Evolutionary conservation across 1,140 invertebrate genomes (phyloP).

Genomic region (Trachymyrmex septentrionalis): DNA sequence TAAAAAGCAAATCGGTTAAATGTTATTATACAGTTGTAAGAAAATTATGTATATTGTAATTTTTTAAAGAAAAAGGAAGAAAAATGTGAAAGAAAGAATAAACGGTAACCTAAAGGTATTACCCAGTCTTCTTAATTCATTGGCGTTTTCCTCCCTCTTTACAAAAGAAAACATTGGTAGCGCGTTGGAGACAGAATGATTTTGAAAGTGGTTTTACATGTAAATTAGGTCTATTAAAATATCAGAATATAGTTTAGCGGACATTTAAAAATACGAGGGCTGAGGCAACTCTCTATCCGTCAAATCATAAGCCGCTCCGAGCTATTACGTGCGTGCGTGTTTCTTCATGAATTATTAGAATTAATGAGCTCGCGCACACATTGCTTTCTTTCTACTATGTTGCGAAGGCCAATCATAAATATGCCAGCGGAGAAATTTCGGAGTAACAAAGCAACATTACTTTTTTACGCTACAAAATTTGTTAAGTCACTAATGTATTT

Average conservation of each 20-base stretch:
- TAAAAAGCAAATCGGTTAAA: not conserved
- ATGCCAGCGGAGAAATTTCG: slow-evolving; percentile 29
- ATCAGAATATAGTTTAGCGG: slow-evolving; percentile 68
- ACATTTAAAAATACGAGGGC: slow-evolving; percentile 80
- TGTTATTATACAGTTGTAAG: not conserved
- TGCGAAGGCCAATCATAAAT: slow-evolving; percentile 37
- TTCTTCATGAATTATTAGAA: slow-evolving; percentile 86
- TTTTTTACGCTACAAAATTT: slow-evolving; percentile 16
- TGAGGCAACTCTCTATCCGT: slow-evolving; percentile 64
- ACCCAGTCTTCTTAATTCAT: slow-evolving; percentile 2
- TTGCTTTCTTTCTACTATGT: slow-evolving; percentile 71
- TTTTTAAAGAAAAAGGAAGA: not conserved
- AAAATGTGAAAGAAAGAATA: not conserved
- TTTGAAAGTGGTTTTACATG: slow-evolving; percentile 81
- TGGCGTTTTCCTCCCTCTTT: not conserved
- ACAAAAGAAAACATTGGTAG: slow-evolving; percentile 8
- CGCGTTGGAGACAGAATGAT: slow-evolving; percentile 58
- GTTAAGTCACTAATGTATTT: slow-evolving; percentile 13
- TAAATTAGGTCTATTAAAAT: slow-evolving; percentile 84
- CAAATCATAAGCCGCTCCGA: slow-evolving; percentile 73
- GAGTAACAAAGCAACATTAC: slow-evolving; percentile 23
- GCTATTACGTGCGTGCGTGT: slow-evolving; percentile 83
- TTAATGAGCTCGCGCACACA: slow-evolving; percentile 85
- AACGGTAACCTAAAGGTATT: not conserved
- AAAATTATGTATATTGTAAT: slow-evolving; percentile 4